Conservation (phyloP, 2,113 vertebrate species). For the Lasiurus cinereus region DNA sequence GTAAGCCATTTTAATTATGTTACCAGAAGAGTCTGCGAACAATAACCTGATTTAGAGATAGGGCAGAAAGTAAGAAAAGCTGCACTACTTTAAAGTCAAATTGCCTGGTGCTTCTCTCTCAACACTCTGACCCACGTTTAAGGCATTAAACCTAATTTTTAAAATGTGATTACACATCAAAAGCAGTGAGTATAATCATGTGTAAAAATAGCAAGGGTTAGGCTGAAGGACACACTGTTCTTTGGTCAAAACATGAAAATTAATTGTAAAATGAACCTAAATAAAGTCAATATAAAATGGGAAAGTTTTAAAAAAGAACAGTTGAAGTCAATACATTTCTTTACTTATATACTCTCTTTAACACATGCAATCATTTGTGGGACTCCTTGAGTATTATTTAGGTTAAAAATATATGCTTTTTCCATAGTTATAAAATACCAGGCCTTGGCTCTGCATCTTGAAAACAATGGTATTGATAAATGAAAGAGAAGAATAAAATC, state of each 20-base stretch:
- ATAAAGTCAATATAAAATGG: conserved; percentile 48
- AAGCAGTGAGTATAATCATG: not conserved
- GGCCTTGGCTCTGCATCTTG: not conserved
- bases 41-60: conserved; percentile 11
- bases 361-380: conserved; percentile 73
- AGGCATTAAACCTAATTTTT: not conserved
- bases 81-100: not conserved
- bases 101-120: not conserved
- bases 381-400: conserved; percentile 65
- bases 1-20: not conserved
- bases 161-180: conserved; percentile 20
- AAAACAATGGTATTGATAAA: not conserved
- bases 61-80: not conserved
- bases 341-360: conserved; percentile 38
- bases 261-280: conserved; percentile 27
- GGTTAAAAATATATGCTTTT: conserved; percentile 72
- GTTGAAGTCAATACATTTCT: conserved; percentile 63
- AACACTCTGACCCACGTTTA: not conserved
- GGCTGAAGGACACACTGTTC: not conserved
- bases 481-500: not conserved
- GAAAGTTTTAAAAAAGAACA: conserved; percentile 58
- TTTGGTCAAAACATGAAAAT: not conserved
- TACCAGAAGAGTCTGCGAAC: not conserved
- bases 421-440: conserved; percentile 51
- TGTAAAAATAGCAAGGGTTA: not conserved